Base-by-base conservation (phyloP, 2,113 vertebrate species). In the Periophthalmodon schlosseri region DNA sequence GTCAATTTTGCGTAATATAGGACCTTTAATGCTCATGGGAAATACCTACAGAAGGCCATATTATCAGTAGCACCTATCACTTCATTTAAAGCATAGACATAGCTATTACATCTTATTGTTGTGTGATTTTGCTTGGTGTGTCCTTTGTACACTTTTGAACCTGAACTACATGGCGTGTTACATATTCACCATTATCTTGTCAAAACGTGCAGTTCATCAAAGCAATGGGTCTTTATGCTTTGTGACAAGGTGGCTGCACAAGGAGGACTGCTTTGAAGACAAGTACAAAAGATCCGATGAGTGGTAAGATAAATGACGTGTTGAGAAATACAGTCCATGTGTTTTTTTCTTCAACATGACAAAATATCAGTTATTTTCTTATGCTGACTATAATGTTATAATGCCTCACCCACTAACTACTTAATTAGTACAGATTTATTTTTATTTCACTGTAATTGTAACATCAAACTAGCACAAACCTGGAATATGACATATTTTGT, bases 121-220 rank as follows among this genome's bases (percentile, higher is more conserved):
- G n/a, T 56, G 52, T n/a, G n/a, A 21, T 10, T 2, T 65, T 20
- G 61, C 36, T 21, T 11, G n/a, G 8, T n/a, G 4, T 18, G 16
- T 44, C 8, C 47, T 56, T 18, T 10, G 23, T 11, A 1, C 8
- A 39, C 68, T n/a, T 18, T 4, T 2, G 20, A 12, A 75, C 56
- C 0, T 5, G 5, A 46, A 70, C 72, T 5, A 20, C 66, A 33
- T 44, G 16, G 0, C n/a, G 18, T 28, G 46, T 46, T 75, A 36
- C 20, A 66, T 2, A 69, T 21, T 56, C 54, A n/a, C 2, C 34
- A 61, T 79, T 5, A 64, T 79, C 56, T 79, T 14, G 11, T 74
- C 2, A 54, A 63, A 33, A 36, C 0, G 33, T 13, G 14, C 44
- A 21, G 56, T 9, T 61, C 70, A 69, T 75, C 74, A 73, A 83